Conservation (phyloP, 2,888 invertebrate species). For the Drosophila setosimentum region DNA sequence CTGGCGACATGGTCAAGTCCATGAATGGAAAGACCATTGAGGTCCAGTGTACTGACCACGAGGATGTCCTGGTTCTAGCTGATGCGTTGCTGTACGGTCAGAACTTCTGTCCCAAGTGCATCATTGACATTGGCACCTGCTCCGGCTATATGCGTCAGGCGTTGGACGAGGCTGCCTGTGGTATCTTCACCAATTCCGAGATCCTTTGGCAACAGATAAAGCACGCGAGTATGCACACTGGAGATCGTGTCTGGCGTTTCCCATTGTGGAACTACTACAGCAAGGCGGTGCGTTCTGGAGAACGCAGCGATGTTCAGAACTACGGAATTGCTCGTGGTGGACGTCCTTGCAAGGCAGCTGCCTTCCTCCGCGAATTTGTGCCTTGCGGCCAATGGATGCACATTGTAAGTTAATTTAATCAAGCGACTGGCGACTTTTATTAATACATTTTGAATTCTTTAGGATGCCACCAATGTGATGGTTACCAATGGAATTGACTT, state of each 20-base stretch:
- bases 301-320: conserved; percentile 86
- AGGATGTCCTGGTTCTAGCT: conserved; percentile 91
- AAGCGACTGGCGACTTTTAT: fast-evolving
- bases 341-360: conserved; percentile 91
- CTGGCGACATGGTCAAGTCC: conserved; percentile 91
- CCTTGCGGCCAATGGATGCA: conserved; percentile 92
- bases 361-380: conserved; percentile 90
- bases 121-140: conserved; percentile 92
- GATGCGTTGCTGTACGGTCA: conserved; percentile 92
- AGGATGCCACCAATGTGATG: conserved; percentile 91
- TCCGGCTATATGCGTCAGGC: conserved; percentile 89
- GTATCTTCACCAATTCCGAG: conserved; percentile 91
- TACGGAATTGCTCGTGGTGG: conserved; percentile 86
- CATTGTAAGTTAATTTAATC: conserved; percentile 85
- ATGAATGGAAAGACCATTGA: conserved; percentile 91
- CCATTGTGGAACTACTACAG: conserved; percentile 92
- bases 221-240: conserved; percentile 89
- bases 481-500: conserved; percentile 88
- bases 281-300: conserved; percentile 86
- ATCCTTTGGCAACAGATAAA: conserved; percentile 88
- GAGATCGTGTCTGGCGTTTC: conserved; percentile 94
- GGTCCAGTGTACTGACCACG: conserved; percentile 90
- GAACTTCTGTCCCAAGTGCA: conserved; percentile 87
- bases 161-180: conserved; percentile 89
- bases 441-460: neutral